Conservation (phyloP, 2,113 vertebrate species). For the Parotia lawesii region DNA sequence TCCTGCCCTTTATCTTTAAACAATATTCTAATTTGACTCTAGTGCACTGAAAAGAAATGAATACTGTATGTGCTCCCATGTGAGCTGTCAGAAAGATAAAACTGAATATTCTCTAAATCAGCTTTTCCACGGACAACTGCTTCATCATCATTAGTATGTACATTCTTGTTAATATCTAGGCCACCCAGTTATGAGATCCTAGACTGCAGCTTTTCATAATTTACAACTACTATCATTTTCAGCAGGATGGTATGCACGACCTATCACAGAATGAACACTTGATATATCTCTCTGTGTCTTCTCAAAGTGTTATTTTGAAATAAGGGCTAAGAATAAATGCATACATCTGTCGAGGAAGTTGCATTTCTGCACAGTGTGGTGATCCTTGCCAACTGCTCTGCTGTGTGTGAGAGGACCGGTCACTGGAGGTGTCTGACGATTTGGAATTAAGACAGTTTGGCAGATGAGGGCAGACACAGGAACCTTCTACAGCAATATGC, state of each 20-base stretch:
- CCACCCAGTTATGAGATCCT: constrained; percentile 48
- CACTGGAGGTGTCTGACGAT: background rate
- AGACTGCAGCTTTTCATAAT: constrained; percentile 53
- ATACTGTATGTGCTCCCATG: constrained; percentile 54
- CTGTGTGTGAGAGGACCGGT: background rate
- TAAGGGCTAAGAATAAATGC: constrained; percentile 11
- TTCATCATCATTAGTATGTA: constrained; percentile 77
- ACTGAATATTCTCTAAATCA: constrained; percentile 69
- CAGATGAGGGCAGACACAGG: background rate
- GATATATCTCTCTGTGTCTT: background rate
- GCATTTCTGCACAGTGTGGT: background rate
- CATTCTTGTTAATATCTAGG: constrained; percentile 76
- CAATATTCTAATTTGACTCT: constrained; percentile 71
- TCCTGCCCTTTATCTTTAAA: constrained; percentile 73
- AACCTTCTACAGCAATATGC: background rate
- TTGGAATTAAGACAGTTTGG: background rate
- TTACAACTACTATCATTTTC: constrained; percentile 14
- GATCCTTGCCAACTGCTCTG: background rate
- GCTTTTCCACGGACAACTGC: constrained; percentile 74
- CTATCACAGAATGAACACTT: background rate
- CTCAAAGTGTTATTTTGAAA: background rate
- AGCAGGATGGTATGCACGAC: constrained; percentile 17
- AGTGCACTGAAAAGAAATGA: constrained; percentile 40
- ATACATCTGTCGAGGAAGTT: background rate
- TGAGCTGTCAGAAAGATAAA: constrained; percentile 76